Percentiles rank a stretch among this genome's conserved stretches.
Evolutionary conservation across 2,113 vertebrate species (phyloP).

Genomic region (Mungos mungo): DNA sequence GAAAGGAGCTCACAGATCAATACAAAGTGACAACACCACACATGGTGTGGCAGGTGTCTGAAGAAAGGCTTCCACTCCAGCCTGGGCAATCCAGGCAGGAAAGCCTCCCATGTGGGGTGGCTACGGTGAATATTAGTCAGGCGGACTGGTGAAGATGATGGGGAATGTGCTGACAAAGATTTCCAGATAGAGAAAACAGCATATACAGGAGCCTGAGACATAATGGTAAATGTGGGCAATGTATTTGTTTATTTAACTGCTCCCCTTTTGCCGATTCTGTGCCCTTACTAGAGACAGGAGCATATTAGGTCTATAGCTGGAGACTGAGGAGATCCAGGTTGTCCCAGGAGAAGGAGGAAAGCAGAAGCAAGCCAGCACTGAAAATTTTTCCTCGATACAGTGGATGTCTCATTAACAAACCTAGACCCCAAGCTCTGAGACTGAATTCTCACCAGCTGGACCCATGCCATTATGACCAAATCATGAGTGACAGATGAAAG

Average conservation of each 20-base stretch:
- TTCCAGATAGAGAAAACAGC: background rate
- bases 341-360: background rate
- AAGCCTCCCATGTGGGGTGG: background rate
- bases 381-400: background rate
- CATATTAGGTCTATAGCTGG: too few species aligned
- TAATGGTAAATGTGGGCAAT: background rate
- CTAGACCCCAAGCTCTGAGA: background rate
- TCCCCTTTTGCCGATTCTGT: background rate
- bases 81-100: background rate
- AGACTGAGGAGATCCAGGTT: background rate
- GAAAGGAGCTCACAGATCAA: background rate
- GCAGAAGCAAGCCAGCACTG: background rate
- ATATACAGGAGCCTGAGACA: background rate
- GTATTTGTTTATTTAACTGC: background rate
- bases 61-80: background rate
- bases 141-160: background rate
- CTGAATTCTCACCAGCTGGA: background rate
- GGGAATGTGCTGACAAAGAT: background rate
- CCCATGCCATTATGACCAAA: background rate
- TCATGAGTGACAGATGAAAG: background rate
- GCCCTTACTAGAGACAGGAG: background rate
- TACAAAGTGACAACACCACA: too few species aligned
- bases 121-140: background rate
- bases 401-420: background rate
- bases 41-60: too few species aligned